These are phyloP conservation scores for Ictalurus punctatus DNA, from an alignment of 2,113 vertebrate species.

Conservation along the genomic window DNA sequence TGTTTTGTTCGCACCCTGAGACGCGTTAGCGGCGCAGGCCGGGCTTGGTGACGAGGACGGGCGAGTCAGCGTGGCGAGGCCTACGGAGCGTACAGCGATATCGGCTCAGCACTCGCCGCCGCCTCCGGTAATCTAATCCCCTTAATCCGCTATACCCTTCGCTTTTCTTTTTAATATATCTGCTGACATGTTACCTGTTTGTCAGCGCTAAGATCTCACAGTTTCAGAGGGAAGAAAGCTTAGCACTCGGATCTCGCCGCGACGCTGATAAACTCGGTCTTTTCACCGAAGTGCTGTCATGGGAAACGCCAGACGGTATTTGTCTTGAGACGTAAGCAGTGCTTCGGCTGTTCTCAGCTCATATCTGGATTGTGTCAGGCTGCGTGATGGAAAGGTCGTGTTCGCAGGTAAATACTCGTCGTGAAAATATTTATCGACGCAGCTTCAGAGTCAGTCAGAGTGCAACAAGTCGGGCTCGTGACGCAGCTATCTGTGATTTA, in stretches of 20 bases:
- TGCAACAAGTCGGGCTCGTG: background rate
- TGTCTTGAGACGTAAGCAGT: background rate
- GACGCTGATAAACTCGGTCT: constrained; percentile 14
- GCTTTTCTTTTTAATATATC: constrained; percentile 15
- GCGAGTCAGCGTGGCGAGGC: constrained; percentile 49
- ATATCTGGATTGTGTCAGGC: background rate
- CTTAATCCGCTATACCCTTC: constrained; percentile 58
- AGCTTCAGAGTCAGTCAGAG: background rate
- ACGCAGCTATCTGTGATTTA: too few species aligned
- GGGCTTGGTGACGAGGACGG: constrained; percentile 33
- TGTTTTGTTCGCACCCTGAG: constrained; percentile 50
- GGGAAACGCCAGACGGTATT: constrained; percentile 23
- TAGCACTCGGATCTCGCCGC: background rate
- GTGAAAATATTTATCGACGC: background rate
- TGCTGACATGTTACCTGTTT: constrained; percentile 10
- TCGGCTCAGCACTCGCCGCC: constrained; percentile 32
- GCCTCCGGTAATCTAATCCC: constrained; percentile 62
- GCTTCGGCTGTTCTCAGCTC: background rate
- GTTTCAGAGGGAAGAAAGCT: background rate
- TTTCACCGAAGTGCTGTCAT: constrained; percentile 13
- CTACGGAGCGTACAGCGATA: constrained; percentile 13
- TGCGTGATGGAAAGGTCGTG: background rate
- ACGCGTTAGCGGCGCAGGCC: constrained; percentile 42
- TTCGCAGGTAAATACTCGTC: background rate
- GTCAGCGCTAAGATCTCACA: constrained; percentile 26